Evolutionary conservation across 2,888 invertebrate genomes (phyloP), one percentile per base, ranked within the genome.

Genomic region (Chalcis sispes): DNA sequence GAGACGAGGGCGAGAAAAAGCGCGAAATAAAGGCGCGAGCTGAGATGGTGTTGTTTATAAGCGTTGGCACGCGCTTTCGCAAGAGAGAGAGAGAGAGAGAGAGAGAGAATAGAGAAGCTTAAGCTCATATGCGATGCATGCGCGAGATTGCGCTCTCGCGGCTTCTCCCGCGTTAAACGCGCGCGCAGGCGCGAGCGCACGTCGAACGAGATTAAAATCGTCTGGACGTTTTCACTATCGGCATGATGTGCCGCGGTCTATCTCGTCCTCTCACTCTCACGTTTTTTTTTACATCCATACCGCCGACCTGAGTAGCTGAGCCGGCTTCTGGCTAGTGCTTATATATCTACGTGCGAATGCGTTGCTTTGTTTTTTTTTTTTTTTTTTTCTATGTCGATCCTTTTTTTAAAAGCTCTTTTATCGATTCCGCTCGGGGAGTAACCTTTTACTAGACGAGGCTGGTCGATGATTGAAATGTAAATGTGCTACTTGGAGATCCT

Each of bases 1-100:
- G 48, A 15, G 25, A 52, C 23, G 42, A 29, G 5, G 25, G 36
- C n/a, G 46, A 42, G 36, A 18, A 42, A 23, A 52, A 56, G 62
- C 66, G 25, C 56, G 50, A 59, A 42, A 66, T 78, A 50, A 50
- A 77, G 81, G 84, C 27, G 40, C 59, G 50, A 83, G 78, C 79
- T 77, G 84, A 86, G 87, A 88, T 88, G 85, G 87, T 86, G 87
- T 87, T 87, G 86, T 87, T 87, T 88, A 87, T 88, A 87, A 87
- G 86, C 5, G 54, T 5, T n/a, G 36, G 15, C 25, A 46, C 65
- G 66, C 56, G 61, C 69, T 67, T 66, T 46, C 75, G 67, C 77
- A 56, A 77, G 48, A 8, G 48, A 18, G 48, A 18, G 48, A 29
- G 29, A 29, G 20, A 13, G 52, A 10, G 32, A 25, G 32, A 77